Evolutionary conservation across 2,888 invertebrate genomes (phyloP).

Genomic region (Dynastes tityus): DNA sequence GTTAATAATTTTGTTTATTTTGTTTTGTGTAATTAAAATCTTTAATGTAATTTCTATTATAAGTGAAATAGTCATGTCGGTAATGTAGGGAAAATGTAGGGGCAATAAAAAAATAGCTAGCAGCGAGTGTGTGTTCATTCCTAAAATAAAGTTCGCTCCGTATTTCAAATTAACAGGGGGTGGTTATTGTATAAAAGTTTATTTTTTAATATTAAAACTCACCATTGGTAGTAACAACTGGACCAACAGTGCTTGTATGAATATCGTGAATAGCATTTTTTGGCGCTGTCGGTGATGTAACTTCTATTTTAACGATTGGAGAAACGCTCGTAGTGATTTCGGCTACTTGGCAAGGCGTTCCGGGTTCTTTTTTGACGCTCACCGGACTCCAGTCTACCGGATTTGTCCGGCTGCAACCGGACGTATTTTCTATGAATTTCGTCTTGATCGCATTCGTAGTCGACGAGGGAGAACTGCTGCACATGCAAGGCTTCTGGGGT

Average conservation of each 20-base stretch:
- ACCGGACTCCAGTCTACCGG: constrained; percentile 78
- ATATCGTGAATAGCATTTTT: constrained; percentile 64
- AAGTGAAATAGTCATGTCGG: no score
- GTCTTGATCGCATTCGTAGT: constrained; percentile 58
- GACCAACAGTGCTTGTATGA: constrained; percentile 59
- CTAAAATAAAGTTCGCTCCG: no score
- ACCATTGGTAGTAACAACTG: constrained; percentile 64
- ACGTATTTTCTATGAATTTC: constrained; percentile 57
- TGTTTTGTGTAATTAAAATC: no score
- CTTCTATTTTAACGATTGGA: constrained; percentile 77
- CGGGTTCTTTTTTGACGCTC: constrained; percentile 80
- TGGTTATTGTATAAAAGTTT: no score
- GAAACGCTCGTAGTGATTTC: constrained; percentile 75
- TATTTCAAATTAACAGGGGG: no score
- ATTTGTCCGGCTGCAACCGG: constrained; percentile 80
- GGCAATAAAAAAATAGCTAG: no score
- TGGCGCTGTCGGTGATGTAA: constrained; percentile 78
- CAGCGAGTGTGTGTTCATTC: no score
- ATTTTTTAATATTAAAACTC: constrained; percentile 38
- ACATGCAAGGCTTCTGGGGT: constrained; percentile 63
- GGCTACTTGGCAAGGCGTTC: constrained; percentile 75
- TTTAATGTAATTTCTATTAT: no score
- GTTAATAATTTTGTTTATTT: no score
- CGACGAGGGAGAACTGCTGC: constrained; percentile 56
- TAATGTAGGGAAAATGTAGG: no score